These are phyloP conservation scores for Brevimyrus niger DNA, from an alignment of 2,113 vertebrate species.

Conservation along the genomic window DNA sequence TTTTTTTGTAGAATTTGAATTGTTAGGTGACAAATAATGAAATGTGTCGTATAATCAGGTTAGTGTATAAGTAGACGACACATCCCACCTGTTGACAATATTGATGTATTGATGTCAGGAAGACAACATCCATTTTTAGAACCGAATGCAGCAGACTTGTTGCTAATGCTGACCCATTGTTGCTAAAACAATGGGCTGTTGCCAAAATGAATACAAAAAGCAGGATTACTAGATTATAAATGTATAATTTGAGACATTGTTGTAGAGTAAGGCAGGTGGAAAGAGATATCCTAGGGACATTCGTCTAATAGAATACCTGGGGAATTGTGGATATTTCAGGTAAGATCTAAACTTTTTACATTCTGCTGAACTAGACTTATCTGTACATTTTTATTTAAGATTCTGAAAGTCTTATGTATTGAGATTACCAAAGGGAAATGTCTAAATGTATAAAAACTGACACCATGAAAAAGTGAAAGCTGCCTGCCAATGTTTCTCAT, in stretches of 20 bases:
- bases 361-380: neutral
- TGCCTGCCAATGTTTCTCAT: neutral
- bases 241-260: neutral
- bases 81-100: too few species aligned
- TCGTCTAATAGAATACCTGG: neutral
- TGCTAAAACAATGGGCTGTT: too few species aligned
- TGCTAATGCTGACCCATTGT: neutral
- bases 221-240: neutral
- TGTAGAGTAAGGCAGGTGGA: too few species aligned
- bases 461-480: neutral
- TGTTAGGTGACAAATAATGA: neutral
- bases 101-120: too few species aligned
- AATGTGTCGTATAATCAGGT: neutral
- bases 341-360: neutral
- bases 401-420: neutral
- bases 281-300: neutral
- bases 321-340: neutral
- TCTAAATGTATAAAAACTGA: neutral
- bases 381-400: neutral
- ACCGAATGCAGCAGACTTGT: too few species aligned
- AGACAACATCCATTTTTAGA: too few species aligned
- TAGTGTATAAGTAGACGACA: too few species aligned
- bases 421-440: neutral
- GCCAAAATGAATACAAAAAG: neutral
- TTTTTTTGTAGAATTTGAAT: neutral